Evolutionary conservation across 2,888 invertebrate species (phyloP), one percentile per base, ranked within the genome.

Genomic region (Sphaerophoria rueppellii): DNA sequence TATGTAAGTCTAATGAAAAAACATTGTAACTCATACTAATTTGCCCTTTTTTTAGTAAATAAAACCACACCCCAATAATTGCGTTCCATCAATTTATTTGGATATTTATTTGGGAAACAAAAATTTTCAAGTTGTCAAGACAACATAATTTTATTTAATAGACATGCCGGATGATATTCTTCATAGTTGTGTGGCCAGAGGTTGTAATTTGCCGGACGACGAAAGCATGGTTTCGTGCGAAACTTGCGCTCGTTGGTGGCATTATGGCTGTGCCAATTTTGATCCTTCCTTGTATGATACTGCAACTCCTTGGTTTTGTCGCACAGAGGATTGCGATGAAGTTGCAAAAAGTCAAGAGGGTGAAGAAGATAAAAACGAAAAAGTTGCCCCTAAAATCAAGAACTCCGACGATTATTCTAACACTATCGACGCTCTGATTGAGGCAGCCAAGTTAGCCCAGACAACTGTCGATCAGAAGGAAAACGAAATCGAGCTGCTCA

Each of bases 401-500:
- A 35, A 65, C 11, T n/a, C 60, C 9, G 54, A 52, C 34, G 12
- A 52, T 35, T 54, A 40, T 24, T 69, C 55, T 34, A 32, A 14
- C 24, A 12, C 60, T 40, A n/a, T 60, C 24, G 60, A 43, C n/a
- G 16, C 43, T 60, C 11, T 43, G 43, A 60, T 60, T 6, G 43
- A 12, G 40, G 60, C 43, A 60, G 43, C 60, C 12, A 43, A 40
- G 4, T 40, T 60, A 60, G 60, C 43, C 16, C 60, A 43, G 43
- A 43, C 60, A 11, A 40, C 37, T 16, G n/a, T 55, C 34, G 55
- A 55, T 55, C 55, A 55, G 55, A 55, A 55, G 34, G n/a, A 55
- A 1, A 14, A 16, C 11, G 58, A 58, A 16, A 58, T 58, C 9
- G 60, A 16, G 6, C 6, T 16, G 4, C 43, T 60, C 7, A 60